Conservation (phyloP, 1,140 invertebrate genomes). For the Drosophila navojoa region DNA sequence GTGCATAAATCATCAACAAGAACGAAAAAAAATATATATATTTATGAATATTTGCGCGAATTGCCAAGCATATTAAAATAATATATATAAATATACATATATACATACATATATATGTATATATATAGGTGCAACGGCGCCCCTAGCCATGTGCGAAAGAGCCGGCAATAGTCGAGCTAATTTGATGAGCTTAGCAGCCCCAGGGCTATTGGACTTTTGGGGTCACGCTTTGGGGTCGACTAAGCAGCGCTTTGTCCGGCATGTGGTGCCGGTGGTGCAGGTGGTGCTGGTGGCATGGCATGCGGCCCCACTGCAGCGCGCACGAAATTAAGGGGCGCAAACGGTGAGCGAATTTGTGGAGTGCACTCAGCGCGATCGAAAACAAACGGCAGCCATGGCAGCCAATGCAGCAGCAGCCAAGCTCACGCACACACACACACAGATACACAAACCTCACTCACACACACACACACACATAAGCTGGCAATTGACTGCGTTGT, state of each 20-base stretch:
- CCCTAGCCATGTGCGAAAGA: too few relatives aligned
- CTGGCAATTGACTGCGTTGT: conserved; percentile 6
- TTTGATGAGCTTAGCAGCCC: conserved; percentile 2
- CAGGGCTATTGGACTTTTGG: too few relatives aligned
- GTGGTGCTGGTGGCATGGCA: conserved; percentile 9
- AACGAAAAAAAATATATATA: background rate
- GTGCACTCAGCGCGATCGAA: conserved; percentile 27
- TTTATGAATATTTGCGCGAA: conserved; percentile 34
- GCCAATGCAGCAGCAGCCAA: conserved; percentile 7
- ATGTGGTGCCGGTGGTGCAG: conserved; percentile 6
- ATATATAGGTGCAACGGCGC: conserved; percentile 6
- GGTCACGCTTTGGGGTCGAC: background rate
- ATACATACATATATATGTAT: too few relatives aligned
- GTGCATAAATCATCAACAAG: conserved; percentile 36
- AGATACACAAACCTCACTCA: too few relatives aligned
- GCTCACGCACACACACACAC: background rate
- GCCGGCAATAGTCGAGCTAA: background rate
- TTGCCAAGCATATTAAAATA: conserved; percentile 9
- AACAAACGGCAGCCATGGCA: conserved; percentile 1
- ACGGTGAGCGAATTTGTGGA: conserved; percentile 31
- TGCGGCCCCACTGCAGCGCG: background rate
- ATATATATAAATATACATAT: background rate
- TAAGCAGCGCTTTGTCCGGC: conserved; percentile 9
- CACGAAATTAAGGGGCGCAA: background rate
- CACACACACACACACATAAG: too few relatives aligned